A percentile compares a stretch with the other conserved stretches of the same genome.
Conservation (phyloP, 1,140 invertebrate genomes). For the Caenorhabditis inopinata region DNA sequence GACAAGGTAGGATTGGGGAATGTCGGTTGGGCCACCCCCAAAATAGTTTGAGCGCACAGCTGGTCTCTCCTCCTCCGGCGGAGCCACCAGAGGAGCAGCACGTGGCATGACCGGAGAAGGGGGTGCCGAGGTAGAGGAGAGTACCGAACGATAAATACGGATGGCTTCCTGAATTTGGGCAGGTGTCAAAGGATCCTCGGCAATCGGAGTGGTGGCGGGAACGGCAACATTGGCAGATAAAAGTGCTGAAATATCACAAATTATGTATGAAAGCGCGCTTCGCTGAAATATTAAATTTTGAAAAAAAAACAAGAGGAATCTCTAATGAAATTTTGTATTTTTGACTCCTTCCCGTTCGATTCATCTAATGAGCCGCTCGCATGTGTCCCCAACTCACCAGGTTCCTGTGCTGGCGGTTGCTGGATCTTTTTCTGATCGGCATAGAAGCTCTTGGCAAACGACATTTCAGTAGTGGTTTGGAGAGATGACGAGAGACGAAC, state of each 20-base stretch:
- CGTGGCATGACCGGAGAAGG: not conserved
- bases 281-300: no score
- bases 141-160: not conserved
- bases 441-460: conserved; percentile 14
- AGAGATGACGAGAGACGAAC: not conserved
- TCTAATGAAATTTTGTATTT: no score
- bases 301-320: no score
- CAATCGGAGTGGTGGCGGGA: not conserved
- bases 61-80: not conserved
- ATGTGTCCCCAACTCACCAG: not conserved
- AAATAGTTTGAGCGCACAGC: not conserved
- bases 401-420: not conserved
- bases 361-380: no score
- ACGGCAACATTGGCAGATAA: not conserved
- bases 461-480: not conserved
- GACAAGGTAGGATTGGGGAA: not conserved
- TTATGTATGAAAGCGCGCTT: no score
- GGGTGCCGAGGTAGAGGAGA: not conserved
- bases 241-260: not conserved
- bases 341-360: no score
- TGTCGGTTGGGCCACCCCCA: conserved; percentile 16
- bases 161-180: conserved; percentile 9
- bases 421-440: not conserved
- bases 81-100: not conserved
- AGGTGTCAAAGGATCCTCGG: not conserved